These are phyloP conservation scores for Clarias gariepinus DNA, from an alignment of 2,113 vertebrate genomes.

Conservation along the genomic window DNA sequence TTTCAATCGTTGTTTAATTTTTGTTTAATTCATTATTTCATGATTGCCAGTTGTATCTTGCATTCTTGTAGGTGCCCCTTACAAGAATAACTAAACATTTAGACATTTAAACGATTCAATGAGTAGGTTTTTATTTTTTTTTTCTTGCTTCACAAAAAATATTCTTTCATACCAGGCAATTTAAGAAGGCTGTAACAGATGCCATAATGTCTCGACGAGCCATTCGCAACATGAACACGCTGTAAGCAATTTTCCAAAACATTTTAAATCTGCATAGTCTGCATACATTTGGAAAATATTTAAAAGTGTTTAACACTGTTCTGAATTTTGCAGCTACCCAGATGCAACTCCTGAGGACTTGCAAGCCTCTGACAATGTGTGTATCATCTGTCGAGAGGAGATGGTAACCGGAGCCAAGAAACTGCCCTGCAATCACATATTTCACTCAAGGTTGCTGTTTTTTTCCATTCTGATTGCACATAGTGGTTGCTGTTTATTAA, in stretches of 20 bases:
- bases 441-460: slow-evolving; percentile 86
- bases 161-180: slow-evolving; percentile 77
- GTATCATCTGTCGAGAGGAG: slow-evolving; percentile 96
- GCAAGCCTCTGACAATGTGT: slow-evolving; percentile 90
- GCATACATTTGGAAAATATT: neutral
- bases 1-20: no score
- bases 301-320: neutral
- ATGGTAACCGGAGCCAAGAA: slow-evolving; percentile 96
- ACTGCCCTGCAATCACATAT: slow-evolving; percentile 95
- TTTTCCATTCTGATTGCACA: neutral
- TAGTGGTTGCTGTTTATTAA: neutral
- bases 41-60: no score
- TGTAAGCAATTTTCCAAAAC: slow-evolving; percentile 77
- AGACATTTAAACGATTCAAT: neutral
- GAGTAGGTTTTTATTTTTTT: no score
- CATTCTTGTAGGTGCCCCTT: neutral
- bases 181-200: slow-evolving; percentile 94
- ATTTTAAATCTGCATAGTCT: neutral
- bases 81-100: neutral
- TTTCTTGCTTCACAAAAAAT: neutral
- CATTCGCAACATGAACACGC: slow-evolving; percentile 97
- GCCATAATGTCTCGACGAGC: slow-evolving; percentile 96
- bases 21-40: neutral
- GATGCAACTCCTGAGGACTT: slow-evolving; percentile 93
- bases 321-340: slow-evolving; percentile 77